Conservation (phyloP, 2,113 vertebrate species). For the Dissostichus mawsoni region DNA sequence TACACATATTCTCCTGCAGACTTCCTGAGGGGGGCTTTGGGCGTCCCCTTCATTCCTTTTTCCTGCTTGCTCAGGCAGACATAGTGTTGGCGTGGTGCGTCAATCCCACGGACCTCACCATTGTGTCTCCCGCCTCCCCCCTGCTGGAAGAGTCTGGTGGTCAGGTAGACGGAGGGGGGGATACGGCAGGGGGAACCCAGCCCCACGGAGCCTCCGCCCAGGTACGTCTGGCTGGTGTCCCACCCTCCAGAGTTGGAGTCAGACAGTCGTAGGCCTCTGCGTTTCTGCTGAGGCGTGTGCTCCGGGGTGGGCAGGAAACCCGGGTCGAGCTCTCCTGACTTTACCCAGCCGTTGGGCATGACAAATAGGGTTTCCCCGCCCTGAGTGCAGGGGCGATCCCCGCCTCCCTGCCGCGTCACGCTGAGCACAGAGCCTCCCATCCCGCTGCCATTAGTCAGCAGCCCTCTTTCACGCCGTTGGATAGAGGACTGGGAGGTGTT, state of each 20-base stretch:
- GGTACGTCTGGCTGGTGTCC: slow-evolving; percentile 93
- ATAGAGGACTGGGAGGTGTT: slow-evolving; percentile 79
- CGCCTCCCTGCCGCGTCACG: slow-evolving; percentile 88
- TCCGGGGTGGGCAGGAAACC: slow-evolving; percentile 95
- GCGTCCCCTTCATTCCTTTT: slow-evolving; percentile 76
- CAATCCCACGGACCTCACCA: slow-evolving; percentile 71
- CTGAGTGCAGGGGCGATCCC: slow-evolving; percentile 80
- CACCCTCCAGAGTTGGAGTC: slow-evolving; percentile 88
- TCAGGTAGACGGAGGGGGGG: slow-evolving; percentile 84
- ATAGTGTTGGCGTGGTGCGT: slow-evolving; percentile 83
- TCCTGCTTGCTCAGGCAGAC: slow-evolving; percentile 85
- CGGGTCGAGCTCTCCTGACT: slow-evolving; percentile 90
- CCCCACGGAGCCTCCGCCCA: slow-evolving; percentile 80
- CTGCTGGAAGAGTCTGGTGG: slow-evolving; percentile 84
- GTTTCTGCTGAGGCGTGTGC: slow-evolving; percentile 97
- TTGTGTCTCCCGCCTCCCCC: slow-evolving; percentile 71
- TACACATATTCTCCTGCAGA: slow-evolving; percentile 89
- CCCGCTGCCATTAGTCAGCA: slow-evolving; percentile 87
- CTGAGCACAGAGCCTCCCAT: slow-evolving; percentile 93
- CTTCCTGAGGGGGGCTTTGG: slow-evolving; percentile 81
- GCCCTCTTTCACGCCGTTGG: slow-evolving; percentile 90
- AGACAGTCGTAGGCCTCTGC: slow-evolving; percentile 84
- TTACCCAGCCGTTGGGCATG: slow-evolving; percentile 96
- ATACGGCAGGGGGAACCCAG: slow-evolving; percentile 80
- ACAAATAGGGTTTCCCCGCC: slow-evolving; percentile 88